Conservation (phyloP, 2,113 vertebrate species). For the Pandion haliaetus region DNA sequence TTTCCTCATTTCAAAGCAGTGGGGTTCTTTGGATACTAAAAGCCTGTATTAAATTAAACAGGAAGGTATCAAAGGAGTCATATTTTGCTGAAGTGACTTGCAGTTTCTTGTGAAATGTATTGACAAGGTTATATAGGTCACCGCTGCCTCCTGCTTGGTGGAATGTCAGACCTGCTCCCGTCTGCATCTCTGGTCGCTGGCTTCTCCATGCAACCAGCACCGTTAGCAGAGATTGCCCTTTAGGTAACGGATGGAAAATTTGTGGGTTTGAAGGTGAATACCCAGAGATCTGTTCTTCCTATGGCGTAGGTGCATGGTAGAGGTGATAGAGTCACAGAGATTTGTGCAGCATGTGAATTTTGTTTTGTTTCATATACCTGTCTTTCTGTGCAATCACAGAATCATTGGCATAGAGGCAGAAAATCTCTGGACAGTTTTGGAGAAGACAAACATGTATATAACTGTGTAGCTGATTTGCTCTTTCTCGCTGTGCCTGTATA, state of each 20-base stretch:
- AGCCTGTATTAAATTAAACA: constrained; percentile 39
- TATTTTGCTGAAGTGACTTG: constrained; percentile 29
- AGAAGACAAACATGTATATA: background rate
- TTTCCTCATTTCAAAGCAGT: constrained; percentile 56
- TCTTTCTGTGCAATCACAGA: background rate
- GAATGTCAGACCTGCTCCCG: background rate
- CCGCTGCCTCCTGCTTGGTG: background rate
- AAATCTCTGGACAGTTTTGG: background rate
- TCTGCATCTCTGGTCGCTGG: rapidly evolving
- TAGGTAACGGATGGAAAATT: background rate
- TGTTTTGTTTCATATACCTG: background rate
- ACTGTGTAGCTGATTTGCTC: background rate
- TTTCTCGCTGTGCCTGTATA: background rate
- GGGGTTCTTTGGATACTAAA: constrained; percentile 28
- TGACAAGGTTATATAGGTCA: background rate
- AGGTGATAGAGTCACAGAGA: background rate
- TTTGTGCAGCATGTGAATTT: rapidly evolving
- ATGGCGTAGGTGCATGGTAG: background rate
- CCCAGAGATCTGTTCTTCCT: background rate
- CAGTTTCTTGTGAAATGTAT: constrained; percentile 38
- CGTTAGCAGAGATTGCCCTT: background rate
- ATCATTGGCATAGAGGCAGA: background rate
- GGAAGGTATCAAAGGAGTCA: constrained; percentile 46
- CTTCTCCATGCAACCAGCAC: background rate
- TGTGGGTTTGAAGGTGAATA: background rate